Evolutionary conservation across 2,113 vertebrate genomes (phyloP).

Genomic region (Mobula birostris): DNA sequence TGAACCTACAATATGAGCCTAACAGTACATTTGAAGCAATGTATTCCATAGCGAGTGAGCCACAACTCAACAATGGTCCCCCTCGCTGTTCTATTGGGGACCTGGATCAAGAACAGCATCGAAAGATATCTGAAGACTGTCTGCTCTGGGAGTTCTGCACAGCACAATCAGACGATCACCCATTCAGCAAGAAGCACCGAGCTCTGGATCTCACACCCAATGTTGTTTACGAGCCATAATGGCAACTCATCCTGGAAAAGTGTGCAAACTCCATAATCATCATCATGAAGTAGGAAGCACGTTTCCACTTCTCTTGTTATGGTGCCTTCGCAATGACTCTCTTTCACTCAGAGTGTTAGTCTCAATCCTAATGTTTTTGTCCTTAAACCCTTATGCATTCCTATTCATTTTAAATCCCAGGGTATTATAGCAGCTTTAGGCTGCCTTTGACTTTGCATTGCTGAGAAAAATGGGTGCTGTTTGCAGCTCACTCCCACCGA

Average conservation of each 20-base stretch:
- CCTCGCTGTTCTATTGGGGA: not conserved
- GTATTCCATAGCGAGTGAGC: not conserved
- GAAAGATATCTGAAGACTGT: not conserved
- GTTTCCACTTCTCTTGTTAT: not conserved
- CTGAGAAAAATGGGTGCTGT: not conserved
- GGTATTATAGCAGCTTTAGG: not conserved
- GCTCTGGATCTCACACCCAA: not conserved
- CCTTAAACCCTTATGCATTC: not conserved
- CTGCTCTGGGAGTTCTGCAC: not conserved
- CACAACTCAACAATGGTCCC: not conserved
- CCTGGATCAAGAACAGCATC: not conserved
- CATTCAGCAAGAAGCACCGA: not conserved
- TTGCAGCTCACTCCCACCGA: conserved; percentile 1
- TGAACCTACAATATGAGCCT: not conserved
- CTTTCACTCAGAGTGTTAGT: not conserved
- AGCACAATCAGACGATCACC: not conserved
- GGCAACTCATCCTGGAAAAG: not conserved
- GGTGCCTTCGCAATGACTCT: not conserved
- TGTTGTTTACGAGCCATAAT: not conserved
- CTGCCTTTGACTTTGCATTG: not conserved
- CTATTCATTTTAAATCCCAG: not conserved
- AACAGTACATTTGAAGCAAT: not conserved
- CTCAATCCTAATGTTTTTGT: not conserved
- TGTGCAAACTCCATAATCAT: not conserved
- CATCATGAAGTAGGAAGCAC: not conserved